phyloP scores from a whole-genome alignment of 2,113 vertebrate species.

The Campylorhamphus procurvoides region DNA sequence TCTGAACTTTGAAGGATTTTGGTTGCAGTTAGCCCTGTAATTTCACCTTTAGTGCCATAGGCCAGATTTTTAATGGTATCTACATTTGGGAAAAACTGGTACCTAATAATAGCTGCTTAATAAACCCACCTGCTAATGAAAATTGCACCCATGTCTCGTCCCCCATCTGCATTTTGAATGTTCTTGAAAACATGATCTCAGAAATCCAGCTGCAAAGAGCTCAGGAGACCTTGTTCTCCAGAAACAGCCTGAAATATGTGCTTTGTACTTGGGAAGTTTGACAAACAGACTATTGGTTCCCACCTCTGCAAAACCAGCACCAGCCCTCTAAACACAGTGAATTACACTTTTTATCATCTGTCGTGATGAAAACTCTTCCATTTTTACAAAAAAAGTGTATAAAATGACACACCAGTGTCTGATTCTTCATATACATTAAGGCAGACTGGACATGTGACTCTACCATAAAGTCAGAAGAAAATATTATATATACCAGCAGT shows the following conservation, averaged over 20 bases:
- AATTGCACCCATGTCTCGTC: neutral
- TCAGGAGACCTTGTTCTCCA: neutral
- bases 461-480: neutral
- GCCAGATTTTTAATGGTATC: neutral
- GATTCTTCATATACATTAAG: neutral
- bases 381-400: neutral
- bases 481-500: neutral
- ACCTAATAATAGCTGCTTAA: constrained; percentile 20
- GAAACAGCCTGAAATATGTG: neutral
- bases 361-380: neutral
- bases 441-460: neutral
- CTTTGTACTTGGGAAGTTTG: neutral
- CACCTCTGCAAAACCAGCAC: neutral
- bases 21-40: neutral
- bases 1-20: neutral
- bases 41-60: neutral
- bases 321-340: neutral
- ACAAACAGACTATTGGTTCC: neutral
- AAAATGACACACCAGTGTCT: neutral
- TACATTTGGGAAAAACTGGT: neutral
- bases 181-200: neutral
- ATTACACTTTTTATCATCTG: neutral
- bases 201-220: neutral
- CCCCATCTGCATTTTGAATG: neutral
- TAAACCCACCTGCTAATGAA: neutral